Percentiles rank a stretch among this genome's conserved stretches.
These are phyloP conservation scores for Chymomyza amoena DNA, from an alignment of 2,888 invertebrate species.

Conservation along the genomic window DNA sequence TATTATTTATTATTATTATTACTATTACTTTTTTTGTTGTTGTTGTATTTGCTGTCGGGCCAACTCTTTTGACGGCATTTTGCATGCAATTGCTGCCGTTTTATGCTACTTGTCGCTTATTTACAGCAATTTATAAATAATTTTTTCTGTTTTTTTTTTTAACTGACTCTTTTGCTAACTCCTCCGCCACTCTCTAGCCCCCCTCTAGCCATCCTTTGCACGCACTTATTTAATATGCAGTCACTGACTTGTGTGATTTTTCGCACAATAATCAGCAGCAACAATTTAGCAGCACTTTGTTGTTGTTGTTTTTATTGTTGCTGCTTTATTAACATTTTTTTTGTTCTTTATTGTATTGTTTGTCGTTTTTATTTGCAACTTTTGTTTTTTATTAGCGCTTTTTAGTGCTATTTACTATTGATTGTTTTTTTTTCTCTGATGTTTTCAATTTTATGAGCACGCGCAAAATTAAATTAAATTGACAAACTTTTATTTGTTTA, in stretches of 20 bases:
- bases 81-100: slow-evolving; percentile 38
- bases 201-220: neutral
- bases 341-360: slow-evolving; percentile 2
- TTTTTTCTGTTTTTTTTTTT: slow-evolving; percentile 34
- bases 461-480: slow-evolving; percentile 21
- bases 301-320: slow-evolving; percentile 33
- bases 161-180: neutral
- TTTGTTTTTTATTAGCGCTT: slow-evolving; percentile 9
- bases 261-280: slow-evolving; percentile 64
- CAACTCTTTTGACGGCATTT: slow-evolving; percentile 17
- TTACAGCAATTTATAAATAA: slow-evolving; percentile 65
- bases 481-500: slow-evolving; percentile 7
- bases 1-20: slow-evolving; percentile 9
- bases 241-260: slow-evolving; percentile 66
- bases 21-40: neutral
- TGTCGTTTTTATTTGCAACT: neutral
- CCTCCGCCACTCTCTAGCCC: neutral
- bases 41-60: neutral
- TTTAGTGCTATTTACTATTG: slow-evolving; percentile 7
- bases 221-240: slow-evolving; percentile 56
- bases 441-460: slow-evolving; percentile 35
- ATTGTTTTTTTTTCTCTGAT: slow-evolving; percentile 3
- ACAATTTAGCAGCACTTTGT: slow-evolving; percentile 46
- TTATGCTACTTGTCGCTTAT: slow-evolving; percentile 52
- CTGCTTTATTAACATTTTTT: neutral